Base-by-base conservation (phyloP, 2,888 invertebrate genomes). In the Lochmaea capreae region DNA sequence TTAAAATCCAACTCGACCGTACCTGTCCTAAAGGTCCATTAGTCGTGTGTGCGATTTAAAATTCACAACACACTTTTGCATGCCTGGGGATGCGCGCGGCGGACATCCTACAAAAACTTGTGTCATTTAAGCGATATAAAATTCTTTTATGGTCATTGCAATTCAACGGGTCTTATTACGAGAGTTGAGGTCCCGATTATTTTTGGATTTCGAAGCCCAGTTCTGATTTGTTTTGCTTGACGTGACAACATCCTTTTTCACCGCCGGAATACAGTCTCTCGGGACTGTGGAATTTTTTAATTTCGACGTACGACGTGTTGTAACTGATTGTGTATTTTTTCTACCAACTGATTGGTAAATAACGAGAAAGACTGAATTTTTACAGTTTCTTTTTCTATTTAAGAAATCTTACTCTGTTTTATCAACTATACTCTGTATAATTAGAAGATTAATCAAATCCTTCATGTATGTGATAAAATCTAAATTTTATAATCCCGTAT, bases 81-180 rank as follows among this genome's bases (percentile, higher is more conserved):
- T 81, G 80, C 80, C 81, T 79, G 80, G 81, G 81, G 82, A 82
- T 83, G 83, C 81, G 78, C 75, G 65, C 65, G 43, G 22, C 18
- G 58, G 11, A 33, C 33, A 12, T 75, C 71, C 70, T 14, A 77
- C 79, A 85, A 85, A 85, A 85, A 85, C 81, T 84, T 82, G 85
- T 80, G 81, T 85, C 84, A 85, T 84, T 85, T 83, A 83, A 82
- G 80, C 82, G 80, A 83, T 81, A 83, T 83, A 83, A 83, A 83
- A 83, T 80, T 84, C 84, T 74, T 82, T 84, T 84, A 86, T 84
- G 84, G 84, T 78, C 82, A 83, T 84, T 82, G 80, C 81, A 83
- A 84, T 80, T 78, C 76, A 72, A 83, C 84, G 78, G 80, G 84
- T 83, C 81, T 79, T 80, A 81, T 82, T 81, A 80, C 79, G 72